Evolutionary conservation across 2,797 vertebrate species (phyloP).

Genomic region (Oryzias dopingdopingensis): DNA sequence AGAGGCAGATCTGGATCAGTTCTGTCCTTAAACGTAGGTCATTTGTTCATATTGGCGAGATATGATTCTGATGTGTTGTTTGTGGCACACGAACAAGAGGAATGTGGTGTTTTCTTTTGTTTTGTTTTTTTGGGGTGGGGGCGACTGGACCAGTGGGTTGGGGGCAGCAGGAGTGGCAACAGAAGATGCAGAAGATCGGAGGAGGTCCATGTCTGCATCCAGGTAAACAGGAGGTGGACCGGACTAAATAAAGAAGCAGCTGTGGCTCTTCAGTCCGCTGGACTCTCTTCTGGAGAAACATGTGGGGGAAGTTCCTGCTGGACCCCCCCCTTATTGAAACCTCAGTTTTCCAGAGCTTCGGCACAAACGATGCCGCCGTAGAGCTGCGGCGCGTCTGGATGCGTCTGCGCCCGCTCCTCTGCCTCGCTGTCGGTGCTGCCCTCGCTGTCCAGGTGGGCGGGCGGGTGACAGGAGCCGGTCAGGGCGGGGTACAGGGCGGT

Average conservation of each 20-base stretch:
- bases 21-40: neutral
- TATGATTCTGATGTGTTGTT: slow-evolving; percentile 27
- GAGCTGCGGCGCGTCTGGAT: slow-evolving; percentile 72
- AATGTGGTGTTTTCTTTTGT: slow-evolving; percentile 9
- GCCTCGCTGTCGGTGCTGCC: slow-evolving; percentile 92
- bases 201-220: slow-evolving; percentile 36
- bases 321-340: slow-evolving; percentile 1
- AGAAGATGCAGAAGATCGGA: slow-evolving; percentile 24
- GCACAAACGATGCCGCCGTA: slow-evolving; percentile 77
- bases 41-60: slow-evolving; percentile 23
- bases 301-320: neutral
- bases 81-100: slow-evolving; percentile 21
- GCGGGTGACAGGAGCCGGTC: slow-evolving; percentile 74
- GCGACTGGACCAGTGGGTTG: slow-evolving; percentile 5
- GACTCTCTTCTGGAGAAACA: slow-evolving; percentile 19
- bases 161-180: slow-evolving; percentile 13
- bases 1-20: slow-evolving; percentile 15
- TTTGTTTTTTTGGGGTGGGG: slow-evolving; percentile 9
- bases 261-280: slow-evolving; percentile 20
- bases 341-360: slow-evolving; percentile 80
- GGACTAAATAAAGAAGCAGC: slow-evolving; percentile 29
- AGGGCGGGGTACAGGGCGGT: slow-evolving; percentile 81
- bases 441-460: slow-evolving; percentile 83
- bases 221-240: slow-evolving; percentile 41
- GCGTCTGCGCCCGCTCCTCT: slow-evolving; percentile 71